Conservation (phyloP, 2,113 vertebrate species). For the Phainopepla nitens region DNA sequence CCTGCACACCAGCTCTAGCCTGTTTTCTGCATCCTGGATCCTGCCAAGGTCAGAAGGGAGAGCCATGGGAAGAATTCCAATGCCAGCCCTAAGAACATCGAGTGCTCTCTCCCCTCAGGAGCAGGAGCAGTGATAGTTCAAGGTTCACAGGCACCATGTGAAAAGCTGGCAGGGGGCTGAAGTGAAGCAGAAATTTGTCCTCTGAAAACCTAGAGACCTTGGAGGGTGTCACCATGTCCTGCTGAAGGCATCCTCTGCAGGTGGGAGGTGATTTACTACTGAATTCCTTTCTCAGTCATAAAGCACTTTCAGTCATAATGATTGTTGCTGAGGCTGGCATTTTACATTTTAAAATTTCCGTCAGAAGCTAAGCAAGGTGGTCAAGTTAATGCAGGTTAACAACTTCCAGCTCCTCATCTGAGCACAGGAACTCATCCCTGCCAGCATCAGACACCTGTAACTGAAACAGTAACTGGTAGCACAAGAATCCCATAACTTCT, state of each 20-base stretch:
- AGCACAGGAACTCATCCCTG: not conserved
- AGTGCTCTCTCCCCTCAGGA: not conserved
- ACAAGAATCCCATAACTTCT: not conserved
- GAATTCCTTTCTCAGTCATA: not conserved
- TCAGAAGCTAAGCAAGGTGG: not conserved
- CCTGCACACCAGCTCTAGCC: not conserved
- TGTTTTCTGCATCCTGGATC: not conserved
- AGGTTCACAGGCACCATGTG: not conserved
- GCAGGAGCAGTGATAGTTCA: not conserved
- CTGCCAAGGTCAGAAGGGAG: not conserved
- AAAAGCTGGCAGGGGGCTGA: not conserved
- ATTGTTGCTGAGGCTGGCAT: not conserved
- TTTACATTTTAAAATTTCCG: not conserved
- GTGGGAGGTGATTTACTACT: not conserved
- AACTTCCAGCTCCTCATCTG: not conserved
- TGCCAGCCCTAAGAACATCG: not conserved
- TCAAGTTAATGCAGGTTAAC: not conserved
- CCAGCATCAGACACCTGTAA: not conserved
- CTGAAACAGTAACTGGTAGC: not conserved
- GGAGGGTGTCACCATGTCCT: not conserved
- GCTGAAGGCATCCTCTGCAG: not conserved
- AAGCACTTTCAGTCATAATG: accelerated
- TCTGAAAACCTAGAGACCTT: not conserved
- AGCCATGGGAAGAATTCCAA: not conserved
- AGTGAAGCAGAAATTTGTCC: not conserved